Evolutionary conservation across 2,113 vertebrate species (phyloP).

Genomic region (Epinephelus lanceolatus): DNA sequence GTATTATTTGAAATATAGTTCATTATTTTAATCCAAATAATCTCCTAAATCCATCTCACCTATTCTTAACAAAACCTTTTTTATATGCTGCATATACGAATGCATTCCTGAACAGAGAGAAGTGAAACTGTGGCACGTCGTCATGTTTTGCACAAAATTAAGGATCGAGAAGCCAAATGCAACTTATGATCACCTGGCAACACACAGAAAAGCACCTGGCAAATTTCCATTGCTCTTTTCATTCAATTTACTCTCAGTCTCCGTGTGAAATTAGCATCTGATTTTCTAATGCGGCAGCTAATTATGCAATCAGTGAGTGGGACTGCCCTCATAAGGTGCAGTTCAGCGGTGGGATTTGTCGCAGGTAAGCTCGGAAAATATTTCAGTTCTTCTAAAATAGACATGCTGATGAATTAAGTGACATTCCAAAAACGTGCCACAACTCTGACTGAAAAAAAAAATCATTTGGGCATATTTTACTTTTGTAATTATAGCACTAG

Average conservation of each 20-base stretch:
- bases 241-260: conserved; percentile 49
- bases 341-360: conserved; percentile 17
- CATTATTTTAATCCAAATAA: not conserved
- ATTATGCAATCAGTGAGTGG: conserved; percentile 58
- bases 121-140: not conserved
- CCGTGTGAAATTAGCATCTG: conserved; percentile 55
- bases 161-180: not conserved
- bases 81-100: not conserved
- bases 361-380: conserved; percentile 14
- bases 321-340: conserved; percentile 24
- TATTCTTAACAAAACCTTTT: not conserved
- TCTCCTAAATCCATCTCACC: not conserved
- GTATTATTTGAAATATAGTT: too few relatives aligned
- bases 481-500: not conserved
- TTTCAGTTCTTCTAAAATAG: conserved; percentile 6
- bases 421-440: not conserved
- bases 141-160: not conserved
- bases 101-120: not conserved
- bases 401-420: not conserved
- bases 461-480: not conserved
- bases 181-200: not conserved
- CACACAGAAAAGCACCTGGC: conserved; percentile 37
- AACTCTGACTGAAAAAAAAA: not conserved
- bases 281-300: conserved; percentile 48
- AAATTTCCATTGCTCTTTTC: conserved; percentile 45